Base-by-base conservation (phyloP, 1,140 invertebrate species). In the Drosophila guanche region DNA sequence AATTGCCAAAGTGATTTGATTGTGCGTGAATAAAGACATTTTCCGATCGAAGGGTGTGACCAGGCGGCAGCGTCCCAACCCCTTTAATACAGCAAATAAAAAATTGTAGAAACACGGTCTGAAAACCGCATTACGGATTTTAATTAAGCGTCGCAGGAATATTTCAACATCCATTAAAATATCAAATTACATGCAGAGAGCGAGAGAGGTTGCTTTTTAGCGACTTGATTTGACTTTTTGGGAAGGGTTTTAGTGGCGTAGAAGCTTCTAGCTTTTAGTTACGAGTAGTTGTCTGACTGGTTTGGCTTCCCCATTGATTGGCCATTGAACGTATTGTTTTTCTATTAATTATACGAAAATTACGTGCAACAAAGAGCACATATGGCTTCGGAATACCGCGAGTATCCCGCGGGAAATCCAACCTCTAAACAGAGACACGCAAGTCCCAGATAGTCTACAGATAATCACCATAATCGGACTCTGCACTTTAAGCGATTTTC, bases 381-480 rank as follows among this genome's bases (percentile, higher is more conserved):
- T 88, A 88, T 88, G 83, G 83, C 83, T 88, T 88, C 83, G 22
- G 52, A 68, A 79, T 59, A 62, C 70, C 59, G 66, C 54, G 56
- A 52, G 45, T 33, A 65, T 88, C 83, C 78, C 83, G 63, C 66
- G 83, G 83, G 83, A 88, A 79, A 88, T 79, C 61, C 60, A 41
- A 33, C 20, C 16, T 14, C 14, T 37, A 54, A 61, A 51, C 41
- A 63, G 61, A 57, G 61, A 77, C 83, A 86, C 65, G 83, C 78
- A 69, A 57, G 25, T 46, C 47, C 41, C 73, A 20, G 46, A 68
- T 84, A 67, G 70, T 61, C 75, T 14, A 4, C n/a, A 75, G 84
- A 88, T 88, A 88, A 88, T 88, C 84, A 88, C 72, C 51, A 83
- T 88, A 88, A 88, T 88, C 84, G 84, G 79, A 79, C 84, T 86